Percentiles rank a stretch among this genome's conserved stretches.
Evolutionary conservation across 1,140 invertebrate genomes (phyloP).

Genomic region (Cotesia glomerata): DNA sequence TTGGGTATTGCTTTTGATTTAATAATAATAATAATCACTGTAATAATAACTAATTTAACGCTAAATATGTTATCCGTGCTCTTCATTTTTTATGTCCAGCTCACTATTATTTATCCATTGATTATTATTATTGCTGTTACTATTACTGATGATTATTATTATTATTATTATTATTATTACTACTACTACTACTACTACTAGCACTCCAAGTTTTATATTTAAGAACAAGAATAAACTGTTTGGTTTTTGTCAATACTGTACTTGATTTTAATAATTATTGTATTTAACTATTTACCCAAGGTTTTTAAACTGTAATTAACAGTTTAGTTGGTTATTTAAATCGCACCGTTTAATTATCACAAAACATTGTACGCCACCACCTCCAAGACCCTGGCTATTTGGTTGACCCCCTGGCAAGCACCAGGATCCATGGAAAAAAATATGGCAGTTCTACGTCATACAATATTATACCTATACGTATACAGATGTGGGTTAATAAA

Average conservation of each 20-base stretch:
- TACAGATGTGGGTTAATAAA: too few relatives aligned
- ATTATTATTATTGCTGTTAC: too few relatives aligned
- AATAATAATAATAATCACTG: conserved; percentile 14
- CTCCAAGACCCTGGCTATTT: conserved; percentile 48
- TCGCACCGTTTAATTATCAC: conserved; percentile 52
- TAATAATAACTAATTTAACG: background rate
- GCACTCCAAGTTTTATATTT: too few relatives aligned
- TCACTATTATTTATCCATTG: too few relatives aligned
- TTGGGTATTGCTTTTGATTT: conserved; percentile 22
- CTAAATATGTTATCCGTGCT: conserved; percentile 5
- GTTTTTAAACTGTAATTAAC: background rate
- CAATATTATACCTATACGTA: background rate
- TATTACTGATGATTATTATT: too few relatives aligned
- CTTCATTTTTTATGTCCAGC: background rate
- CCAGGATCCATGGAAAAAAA: conserved; percentile 51
- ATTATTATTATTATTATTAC: too few relatives aligned
- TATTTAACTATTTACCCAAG: background rate
- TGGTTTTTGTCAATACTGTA: background rate
- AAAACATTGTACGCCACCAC: conserved; percentile 51
- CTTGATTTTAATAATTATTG: background rate
- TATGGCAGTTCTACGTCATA: conserved; percentile 57
- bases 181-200: too few relatives aligned
- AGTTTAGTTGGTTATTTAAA: conserved; percentile 40
- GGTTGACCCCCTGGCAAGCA: conserved; percentile 52
- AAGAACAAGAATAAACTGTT: background rate